phyloP scores from a whole-genome alignment of 2,113 vertebrate genomes.

The Hucho hucho region DNA sequence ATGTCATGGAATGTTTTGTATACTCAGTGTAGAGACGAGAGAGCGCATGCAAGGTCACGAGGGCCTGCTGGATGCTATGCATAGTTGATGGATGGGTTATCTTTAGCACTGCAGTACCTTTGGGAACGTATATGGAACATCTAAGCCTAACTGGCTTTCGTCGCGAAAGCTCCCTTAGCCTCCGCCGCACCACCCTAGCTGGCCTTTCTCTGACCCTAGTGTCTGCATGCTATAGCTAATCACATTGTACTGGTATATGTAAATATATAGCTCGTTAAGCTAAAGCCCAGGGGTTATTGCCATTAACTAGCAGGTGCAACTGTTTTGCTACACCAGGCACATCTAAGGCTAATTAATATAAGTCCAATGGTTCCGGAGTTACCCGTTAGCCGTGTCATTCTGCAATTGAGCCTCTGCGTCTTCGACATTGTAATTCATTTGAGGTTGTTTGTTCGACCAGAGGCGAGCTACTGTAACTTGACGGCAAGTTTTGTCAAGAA shows the following conservation, averaged over 20 bases:
- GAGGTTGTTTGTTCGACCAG: neutral
- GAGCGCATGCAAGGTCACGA: no score
- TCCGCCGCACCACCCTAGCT: neutral
- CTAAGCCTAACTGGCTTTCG: no score
- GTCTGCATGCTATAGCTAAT: slow-evolving; percentile 42
- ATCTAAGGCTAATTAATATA: slow-evolving; percentile 41
- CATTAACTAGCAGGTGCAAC: slow-evolving; percentile 30
- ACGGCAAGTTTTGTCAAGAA: neutral
- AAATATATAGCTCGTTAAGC: slow-evolving; percentile 48
- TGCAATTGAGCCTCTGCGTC: neutral
- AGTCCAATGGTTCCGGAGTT: slow-evolving; percentile 2
- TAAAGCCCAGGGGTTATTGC: slow-evolving; percentile 46
- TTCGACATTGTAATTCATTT: neutral
- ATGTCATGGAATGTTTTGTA: no score
- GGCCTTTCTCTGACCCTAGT: slow-evolving; percentile 42
- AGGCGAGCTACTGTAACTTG: neutral
- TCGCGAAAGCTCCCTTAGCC: no score
- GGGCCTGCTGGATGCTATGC: no score
- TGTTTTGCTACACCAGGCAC: slow-evolving; percentile 7
- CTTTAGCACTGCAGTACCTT: no score
- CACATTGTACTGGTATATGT: slow-evolving; percentile 36
- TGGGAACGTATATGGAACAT: no score
- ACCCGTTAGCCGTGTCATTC: neutral
- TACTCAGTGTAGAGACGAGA: no score
- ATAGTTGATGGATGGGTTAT: no score